Percentiles rank a stretch among this genome's conserved stretches.
Conservation (phyloP, 2,797 vertebrate species). For the Onychomys torridus region DNA sequence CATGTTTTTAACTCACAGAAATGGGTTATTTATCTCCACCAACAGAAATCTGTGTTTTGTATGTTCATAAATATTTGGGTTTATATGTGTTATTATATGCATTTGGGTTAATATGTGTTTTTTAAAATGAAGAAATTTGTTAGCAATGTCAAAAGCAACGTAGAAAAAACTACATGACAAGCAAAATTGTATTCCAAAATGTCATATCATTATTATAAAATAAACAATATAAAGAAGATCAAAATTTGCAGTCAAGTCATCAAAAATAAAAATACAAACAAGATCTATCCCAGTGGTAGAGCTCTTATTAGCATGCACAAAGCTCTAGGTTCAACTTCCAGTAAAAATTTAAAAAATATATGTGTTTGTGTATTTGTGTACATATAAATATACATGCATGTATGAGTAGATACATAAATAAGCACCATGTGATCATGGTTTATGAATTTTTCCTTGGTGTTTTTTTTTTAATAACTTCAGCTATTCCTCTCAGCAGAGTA, state of each 20-base stretch:
- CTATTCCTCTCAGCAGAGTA: slow-evolving; percentile 26
- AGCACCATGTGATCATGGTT: background rate
- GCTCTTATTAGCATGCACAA: background rate
- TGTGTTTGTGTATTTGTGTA: background rate
- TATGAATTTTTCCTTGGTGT: slow-evolving; percentile 1
- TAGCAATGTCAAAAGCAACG: background rate
- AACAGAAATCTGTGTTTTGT: background rate
- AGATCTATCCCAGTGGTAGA: background rate
- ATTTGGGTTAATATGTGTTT: background rate
- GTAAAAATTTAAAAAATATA: background rate
- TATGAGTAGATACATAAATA: background rate
- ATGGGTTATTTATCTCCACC: background rate
- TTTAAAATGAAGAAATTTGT: slow-evolving; percentile 9
- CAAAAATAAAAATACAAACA: background rate
- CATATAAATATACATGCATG: background rate
- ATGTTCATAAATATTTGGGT: background rate
- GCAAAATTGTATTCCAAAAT: background rate
- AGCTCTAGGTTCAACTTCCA: background rate
- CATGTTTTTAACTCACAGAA: slow-evolving; percentile 19
- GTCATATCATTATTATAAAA: slow-evolving; percentile 1
- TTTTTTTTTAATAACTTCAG: slow-evolving; percentile 21
- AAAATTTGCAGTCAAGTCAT: background rate
- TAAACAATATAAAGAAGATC: background rate
- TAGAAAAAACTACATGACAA: background rate
- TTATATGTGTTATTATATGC: background rate